Percentiles rank a stretch among this genome's conserved stretches.
These are phyloP conservation scores for Musca domestica DNA, from an alignment of 1,140 invertebrate genomes.

Conservation along the genomic window DNA sequence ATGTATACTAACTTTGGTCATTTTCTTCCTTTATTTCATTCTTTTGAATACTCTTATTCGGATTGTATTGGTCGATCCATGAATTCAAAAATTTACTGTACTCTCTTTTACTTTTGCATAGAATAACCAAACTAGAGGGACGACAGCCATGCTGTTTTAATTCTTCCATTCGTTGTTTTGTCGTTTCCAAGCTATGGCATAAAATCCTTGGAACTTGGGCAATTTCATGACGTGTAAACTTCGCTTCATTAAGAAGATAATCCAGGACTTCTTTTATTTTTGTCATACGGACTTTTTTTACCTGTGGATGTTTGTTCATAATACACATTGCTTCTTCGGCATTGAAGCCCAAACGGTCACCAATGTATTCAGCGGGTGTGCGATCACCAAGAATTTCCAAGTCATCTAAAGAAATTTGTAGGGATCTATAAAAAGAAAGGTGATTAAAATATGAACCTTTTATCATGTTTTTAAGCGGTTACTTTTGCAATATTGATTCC, in stretches of 20 bases:
- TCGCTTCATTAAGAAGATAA: slow-evolving; percentile 54
- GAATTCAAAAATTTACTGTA: slow-evolving; percentile 51
- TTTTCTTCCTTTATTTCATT: neutral
- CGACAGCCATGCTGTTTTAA: slow-evolving; percentile 51
- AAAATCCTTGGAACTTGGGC: slow-evolving; percentile 56
- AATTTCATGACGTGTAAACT: slow-evolving; percentile 55
- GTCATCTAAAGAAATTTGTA: slow-evolving; percentile 54
- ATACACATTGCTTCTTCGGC: slow-evolving; percentile 48
- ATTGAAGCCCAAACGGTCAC: slow-evolving; percentile 53
- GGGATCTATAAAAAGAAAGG: slow-evolving; percentile 37
- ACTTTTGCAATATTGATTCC: slow-evolving; percentile 53
- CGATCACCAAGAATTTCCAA: slow-evolving; percentile 53
- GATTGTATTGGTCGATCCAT: slow-evolving; percentile 32
- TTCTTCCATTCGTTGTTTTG: slow-evolving; percentile 53
- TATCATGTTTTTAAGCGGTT: slow-evolving; percentile 1
- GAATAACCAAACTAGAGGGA: slow-evolving; percentile 53
- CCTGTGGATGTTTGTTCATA: slow-evolving; percentile 53
- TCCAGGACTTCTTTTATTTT: slow-evolving; percentile 58
- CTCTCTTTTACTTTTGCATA: slow-evolving; percentile 57
- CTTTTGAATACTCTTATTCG: neutral
- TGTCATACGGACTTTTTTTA: slow-evolving; percentile 54
- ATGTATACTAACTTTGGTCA: too few relatives aligned
- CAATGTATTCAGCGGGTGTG: slow-evolving; percentile 55
- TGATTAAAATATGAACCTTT: neutral
- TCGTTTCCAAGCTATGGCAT: slow-evolving; percentile 57